phyloP scores from a whole-genome alignment of 1,140 invertebrate genomes.

The Lepidurus arcticus region DNA sequence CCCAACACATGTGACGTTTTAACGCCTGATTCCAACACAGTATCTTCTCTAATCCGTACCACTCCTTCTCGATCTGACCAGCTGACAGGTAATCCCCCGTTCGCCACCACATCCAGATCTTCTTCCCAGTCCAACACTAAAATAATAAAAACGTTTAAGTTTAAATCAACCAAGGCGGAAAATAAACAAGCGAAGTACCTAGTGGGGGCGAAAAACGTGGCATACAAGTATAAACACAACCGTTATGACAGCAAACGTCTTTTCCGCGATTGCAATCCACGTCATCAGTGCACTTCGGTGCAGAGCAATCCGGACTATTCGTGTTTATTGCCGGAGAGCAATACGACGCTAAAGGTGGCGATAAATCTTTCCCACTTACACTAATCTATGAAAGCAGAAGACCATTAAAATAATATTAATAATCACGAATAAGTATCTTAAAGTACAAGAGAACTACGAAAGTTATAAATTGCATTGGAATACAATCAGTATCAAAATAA shows the following conservation, averaged over 20 bases:
- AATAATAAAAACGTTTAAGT: neutral
- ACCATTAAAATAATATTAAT: neutral
- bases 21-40: neutral
- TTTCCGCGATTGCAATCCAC: neutral
- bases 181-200: neutral
- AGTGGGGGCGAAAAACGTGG: neutral
- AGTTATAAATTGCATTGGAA: too few relatives aligned
- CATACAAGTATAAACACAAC: constrained; percentile 1
- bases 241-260: constrained; percentile 10
- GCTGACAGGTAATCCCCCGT: neutral
- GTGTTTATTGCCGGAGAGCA: neutral
- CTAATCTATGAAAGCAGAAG: neutral
- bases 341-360: neutral
- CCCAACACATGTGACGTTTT: neutral
- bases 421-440: too few relatives aligned
- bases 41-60: neutral
- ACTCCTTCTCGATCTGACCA: neutral
- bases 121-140: constrained; percentile 10
- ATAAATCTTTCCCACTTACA: neutral
- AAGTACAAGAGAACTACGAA: too few relatives aligned
- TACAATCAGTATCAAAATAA: too few relatives aligned
- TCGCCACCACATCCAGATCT: neutral
- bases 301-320: neutral
- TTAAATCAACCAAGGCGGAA: neutral
- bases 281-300: neutral